These are phyloP conservation scores for Thecophora atra DNA, from an alignment of 2,888 invertebrate species.

Conservation along the genomic window DNA sequence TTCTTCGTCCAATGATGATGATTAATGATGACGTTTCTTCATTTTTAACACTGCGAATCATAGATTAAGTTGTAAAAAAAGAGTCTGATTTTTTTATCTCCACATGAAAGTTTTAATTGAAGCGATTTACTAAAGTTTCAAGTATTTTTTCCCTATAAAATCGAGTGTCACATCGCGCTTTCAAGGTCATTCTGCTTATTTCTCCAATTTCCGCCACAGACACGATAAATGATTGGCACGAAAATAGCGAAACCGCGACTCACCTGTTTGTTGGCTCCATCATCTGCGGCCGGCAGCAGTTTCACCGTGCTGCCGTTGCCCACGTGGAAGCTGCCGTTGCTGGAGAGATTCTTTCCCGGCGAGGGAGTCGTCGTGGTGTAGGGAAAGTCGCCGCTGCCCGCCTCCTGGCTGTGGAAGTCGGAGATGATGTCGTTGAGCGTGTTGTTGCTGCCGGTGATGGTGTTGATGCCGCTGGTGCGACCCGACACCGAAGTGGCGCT, in stretches of 20 bases:
- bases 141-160: background rate
- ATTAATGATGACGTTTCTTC: no score
- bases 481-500: conserved; percentile 61
- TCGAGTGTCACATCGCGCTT: no score
- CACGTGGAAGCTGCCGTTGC: conserved; percentile 57
- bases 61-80: no score
- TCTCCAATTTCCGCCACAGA: background rate
- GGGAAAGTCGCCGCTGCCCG: conserved; percentile 53
- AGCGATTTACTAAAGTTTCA: no score
- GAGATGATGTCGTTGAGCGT: conserved; percentile 63
- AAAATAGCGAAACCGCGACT: conserved; percentile 41
- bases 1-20: no score
- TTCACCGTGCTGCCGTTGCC: conserved; percentile 64
- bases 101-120: no score
- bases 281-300: conserved; percentile 59
- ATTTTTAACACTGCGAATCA: no score
- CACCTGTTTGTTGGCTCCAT: conserved; percentile 64
- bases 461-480: conserved; percentile 58
- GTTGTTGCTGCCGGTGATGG: conserved; percentile 62
- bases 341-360: conserved; percentile 59
- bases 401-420: conserved; percentile 58
- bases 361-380: conserved; percentile 46
- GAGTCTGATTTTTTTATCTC: no score
- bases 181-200: background rate
- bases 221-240: background rate